A percentile compares a stretch with the other conserved stretches of the same genome.
These are phyloP conservation scores for Polypterus senegalus DNA, from an alignment of 2,113 vertebrate genomes.

Conservation along the genomic window DNA sequence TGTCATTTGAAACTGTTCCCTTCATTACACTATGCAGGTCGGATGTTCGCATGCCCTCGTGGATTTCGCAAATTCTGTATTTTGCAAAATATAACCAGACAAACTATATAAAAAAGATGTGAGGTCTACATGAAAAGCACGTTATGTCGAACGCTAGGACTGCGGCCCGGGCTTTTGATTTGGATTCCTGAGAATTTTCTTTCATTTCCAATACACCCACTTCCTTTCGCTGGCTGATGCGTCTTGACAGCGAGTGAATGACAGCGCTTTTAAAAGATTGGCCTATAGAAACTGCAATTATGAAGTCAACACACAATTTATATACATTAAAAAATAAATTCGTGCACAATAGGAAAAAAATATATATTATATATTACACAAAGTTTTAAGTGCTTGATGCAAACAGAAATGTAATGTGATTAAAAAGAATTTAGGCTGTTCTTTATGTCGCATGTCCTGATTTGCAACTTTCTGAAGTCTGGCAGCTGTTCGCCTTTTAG, in stretches of 20 bases:
- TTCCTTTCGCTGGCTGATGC: too few relatives aligned
- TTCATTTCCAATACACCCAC: conserved; percentile 16
- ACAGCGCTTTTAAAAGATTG: conserved; percentile 19
- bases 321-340: conserved; percentile 22
- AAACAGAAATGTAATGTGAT: conserved; percentile 29
- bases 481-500: conserved; percentile 27
- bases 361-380: conserved; percentile 26
- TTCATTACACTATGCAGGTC: conserved; percentile 21
- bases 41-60: too few relatives aligned
- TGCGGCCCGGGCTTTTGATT: conserved; percentile 47
- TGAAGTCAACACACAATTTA: conserved; percentile 24
- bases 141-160: conserved; percentile 19
- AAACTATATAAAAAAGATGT: too few relatives aligned
- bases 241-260: conserved; percentile 26
- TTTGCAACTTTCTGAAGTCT: conserved; percentile 35
- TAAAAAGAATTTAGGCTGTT: conserved; percentile 20
- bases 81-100: too few relatives aligned
- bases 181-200: conserved; percentile 55
- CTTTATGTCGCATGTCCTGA: conserved; percentile 35
- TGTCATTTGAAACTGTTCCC: conserved; percentile 33
- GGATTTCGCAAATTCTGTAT: too few relatives aligned
- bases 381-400: conserved; percentile 61
- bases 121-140: too few relatives aligned
- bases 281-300: conserved; percentile 39
- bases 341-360: conserved; percentile 24